A percentile compares a stretch with the other conserved stretches of the same genome.
These are phyloP conservation scores for Ambastaia sidthimunki DNA, from an alignment of 2,797 vertebrate genomes.

Conservation along the genomic window DNA sequence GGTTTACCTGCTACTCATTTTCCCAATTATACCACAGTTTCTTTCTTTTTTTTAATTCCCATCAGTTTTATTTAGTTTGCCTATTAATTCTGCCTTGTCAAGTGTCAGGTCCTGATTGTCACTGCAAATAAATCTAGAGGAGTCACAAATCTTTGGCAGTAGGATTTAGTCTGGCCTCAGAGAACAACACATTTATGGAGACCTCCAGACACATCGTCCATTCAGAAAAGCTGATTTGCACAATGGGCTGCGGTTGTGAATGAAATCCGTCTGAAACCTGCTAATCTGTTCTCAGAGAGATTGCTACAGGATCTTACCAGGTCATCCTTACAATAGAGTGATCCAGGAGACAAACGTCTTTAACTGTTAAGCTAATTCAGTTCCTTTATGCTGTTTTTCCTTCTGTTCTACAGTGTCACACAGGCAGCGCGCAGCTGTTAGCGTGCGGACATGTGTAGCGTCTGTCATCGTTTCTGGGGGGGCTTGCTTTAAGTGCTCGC, in stretches of 20 bases:
- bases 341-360: constrained; percentile 64
- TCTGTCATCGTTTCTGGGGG: constrained; percentile 13
- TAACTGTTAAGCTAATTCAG: constrained; percentile 54
- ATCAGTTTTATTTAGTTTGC: not conserved
- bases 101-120: not conserved
- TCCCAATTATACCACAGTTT: not conserved
- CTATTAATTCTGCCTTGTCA: constrained; percentile 5
- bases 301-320: constrained; percentile 57
- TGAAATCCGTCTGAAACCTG: constrained; percentile 57
- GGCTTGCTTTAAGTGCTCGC: constrained; percentile 3
- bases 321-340: constrained; percentile 68
- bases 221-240: constrained; percentile 37
- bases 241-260: constrained; percentile 43
- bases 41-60: not conserved
- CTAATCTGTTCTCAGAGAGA: constrained; percentile 70
- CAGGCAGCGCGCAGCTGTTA: constrained; percentile 5
- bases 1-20: constrained; percentile 27
- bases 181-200: constrained; percentile 38
- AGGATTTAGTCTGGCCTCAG: not conserved
- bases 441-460: not conserved
- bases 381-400: constrained; percentile 52
- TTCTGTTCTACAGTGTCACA: constrained; percentile 32
- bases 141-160: constrained; percentile 13
- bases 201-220: constrained; percentile 40
- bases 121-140: constrained; percentile 4